Conservation (phyloP, 2,888 invertebrate species). For the Microchrysa polita region DNA sequence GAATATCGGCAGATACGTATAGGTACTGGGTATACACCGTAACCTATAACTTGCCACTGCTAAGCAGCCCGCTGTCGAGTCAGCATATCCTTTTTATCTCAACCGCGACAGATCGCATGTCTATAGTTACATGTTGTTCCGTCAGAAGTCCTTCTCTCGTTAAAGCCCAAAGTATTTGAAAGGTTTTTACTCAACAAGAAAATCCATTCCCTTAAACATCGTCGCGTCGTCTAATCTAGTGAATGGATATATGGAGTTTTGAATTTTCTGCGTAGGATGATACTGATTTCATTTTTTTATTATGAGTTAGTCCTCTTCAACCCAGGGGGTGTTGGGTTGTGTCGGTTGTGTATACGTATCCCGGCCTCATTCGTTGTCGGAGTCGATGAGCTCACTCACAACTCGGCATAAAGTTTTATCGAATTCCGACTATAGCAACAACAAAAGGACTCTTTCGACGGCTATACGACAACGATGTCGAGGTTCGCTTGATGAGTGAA, state of each 20-base stretch:
- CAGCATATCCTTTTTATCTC: constrained; percentile 5
- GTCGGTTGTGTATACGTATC: too few species aligned
- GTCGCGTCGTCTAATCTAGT: constrained; percentile 22
- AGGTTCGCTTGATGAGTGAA: constrained; percentile 18
- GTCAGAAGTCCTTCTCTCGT: neutral
- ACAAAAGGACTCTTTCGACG: neutral
- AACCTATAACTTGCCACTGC: neutral
- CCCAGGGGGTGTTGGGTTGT: too few species aligned
- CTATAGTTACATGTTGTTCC: neutral
- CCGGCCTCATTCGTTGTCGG: too few species aligned
- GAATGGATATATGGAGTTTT: constrained; percentile 31
- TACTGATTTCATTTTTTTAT: constrained; percentile 29
- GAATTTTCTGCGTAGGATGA: constrained; percentile 30
- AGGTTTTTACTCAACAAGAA: constrained; percentile 36
- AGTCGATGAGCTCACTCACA: neutral
- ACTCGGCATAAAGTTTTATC: neutral
- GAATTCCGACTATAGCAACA: neutral
- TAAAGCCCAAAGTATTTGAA: neutral
- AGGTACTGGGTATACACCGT: constrained; percentile 19
- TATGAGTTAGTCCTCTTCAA: constrained; percentile 10
- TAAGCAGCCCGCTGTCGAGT: neutral
- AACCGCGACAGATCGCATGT: neutral
- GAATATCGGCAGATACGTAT: too few species aligned
- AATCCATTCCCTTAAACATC: constrained; percentile 41
- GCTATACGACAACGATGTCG: neutral